Base-by-base conservation (phyloP, 2,113 vertebrate species). In the Pao palembangensis region DNA sequence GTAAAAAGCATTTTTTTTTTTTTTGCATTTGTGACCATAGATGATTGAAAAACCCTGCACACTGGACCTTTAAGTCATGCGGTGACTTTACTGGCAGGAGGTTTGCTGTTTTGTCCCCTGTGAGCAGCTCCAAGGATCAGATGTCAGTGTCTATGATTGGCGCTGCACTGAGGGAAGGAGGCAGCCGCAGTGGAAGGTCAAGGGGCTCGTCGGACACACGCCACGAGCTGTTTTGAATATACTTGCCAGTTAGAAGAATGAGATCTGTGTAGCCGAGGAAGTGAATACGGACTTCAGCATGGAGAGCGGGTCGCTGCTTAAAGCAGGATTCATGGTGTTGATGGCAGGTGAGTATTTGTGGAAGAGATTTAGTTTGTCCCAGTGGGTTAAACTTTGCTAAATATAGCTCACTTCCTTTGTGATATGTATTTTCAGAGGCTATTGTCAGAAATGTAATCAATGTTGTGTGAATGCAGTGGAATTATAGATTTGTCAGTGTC, bases 81-180 rank as follows among this genome's bases (percentile, higher is more conserved):
- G 10, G 34, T 12, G 34, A 12, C 8, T 38, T 38, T 12, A 3
- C 8, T 38, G 34, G 34, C 34, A 11, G 34, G 34, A 38, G 34
- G 34, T 38, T 12, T 38, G 34, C 11, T 47, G 44, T 49, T 49
- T 49, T 19, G 47, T n/a, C 44, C 17, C 44, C 47, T 11, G 66
- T 7, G 75, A 14, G 66, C 48, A 28, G 63, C 69, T 68, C 54
- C 68, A 61, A 51, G 78, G 71, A 74, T 88, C 86, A 48, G 64
- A 77, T 88, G 76, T 72, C 86, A 13, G 52, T 21, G 55, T 46
- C 69, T 80, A 65, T 75, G 78, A 79, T 75, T 64, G 57, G 70
- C 69, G 23, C 59, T 16, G 50, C 10, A 41, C n/a, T 5, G 21
- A 58, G 61, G 61, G 59, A 63, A 52, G 74, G 71, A 47, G 55